Base-by-base conservation (phyloP, 53 echinoderm and acorn worm species). In the Astropecten irregularis region DNA sequence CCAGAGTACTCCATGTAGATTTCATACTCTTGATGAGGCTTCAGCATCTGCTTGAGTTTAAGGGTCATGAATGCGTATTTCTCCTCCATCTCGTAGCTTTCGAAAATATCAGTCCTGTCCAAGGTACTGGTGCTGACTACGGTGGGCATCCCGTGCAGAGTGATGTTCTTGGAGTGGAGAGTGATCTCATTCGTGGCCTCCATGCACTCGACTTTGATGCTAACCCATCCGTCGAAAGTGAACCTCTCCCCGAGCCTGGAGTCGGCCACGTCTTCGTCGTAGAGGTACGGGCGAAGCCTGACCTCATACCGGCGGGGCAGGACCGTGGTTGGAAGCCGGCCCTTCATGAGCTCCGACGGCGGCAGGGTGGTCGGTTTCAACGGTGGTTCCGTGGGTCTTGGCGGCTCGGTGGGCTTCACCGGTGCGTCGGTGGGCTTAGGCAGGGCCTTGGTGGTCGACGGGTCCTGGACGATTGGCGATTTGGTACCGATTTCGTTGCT, bases 1-100 rank as follows among this genome's bases (percentile, higher is more conserved):
- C 99, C 99, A 0, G 90, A 76, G 69, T 91, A 94, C 29, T 83
- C 58, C 30, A 99, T 87, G 64, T 66, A 69, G 54, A 99, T 81
- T 7, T 87, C 83, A 57, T 94, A 94, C 21, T 86, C 88, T 30
- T 76, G 71, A 15, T 89, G 92, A 30, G 32, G 62, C 66, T 44
- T 66, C 44, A 94, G 38, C 57, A 58, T 49, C 15, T 40, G 42
- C 8, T 50, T 59, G 35, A 88, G 47, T 19, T 93, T 56, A 54
- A 99, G 87, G 36, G 86, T 65, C 57, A 90, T 65, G 53, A 99
- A 99, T 34, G 94, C 77, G 51, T 90, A 92, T 3, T 69, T 73
- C 13, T 66, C 53, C 47, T 77, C 86, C 39, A 76, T 73, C 16
- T 11, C 19, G n/a, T 68, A 72, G 25, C 68, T 47, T n/a, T 64